phyloP scores from a whole-genome alignment of 2,797 vertebrate species.

The Tapera naevia region DNA sequence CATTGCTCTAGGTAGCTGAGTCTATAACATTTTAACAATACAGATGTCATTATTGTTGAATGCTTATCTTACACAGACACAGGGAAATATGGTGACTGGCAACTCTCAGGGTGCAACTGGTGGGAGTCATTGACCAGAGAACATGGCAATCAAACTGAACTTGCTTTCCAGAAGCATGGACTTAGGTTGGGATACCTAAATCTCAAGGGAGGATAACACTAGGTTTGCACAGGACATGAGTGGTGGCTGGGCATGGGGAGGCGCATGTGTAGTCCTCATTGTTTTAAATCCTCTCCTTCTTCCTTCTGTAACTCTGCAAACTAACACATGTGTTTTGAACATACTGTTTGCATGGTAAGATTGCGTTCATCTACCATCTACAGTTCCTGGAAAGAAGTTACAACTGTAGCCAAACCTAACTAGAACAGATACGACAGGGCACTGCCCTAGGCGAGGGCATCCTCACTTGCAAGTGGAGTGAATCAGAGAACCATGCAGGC shows the following conservation, averaged over 20 bases:
- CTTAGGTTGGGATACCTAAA: neutral
- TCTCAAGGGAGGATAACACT: neutral
- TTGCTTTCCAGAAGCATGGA: neutral
- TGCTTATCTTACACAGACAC: neutral
- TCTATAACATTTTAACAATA: neutral
- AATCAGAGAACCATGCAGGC: neutral
- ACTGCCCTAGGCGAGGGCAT: neutral
- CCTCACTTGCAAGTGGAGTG: neutral
- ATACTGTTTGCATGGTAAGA: neutral
- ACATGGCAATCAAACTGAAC: neutral
- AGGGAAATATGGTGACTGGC: neutral
- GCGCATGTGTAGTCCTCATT: neutral
- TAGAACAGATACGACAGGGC: neutral
- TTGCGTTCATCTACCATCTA: neutral
- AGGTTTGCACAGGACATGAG: neutral
- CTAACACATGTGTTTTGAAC: rapidly evolving
- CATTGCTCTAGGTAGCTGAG: neutral
- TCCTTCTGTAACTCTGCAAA: neutral
- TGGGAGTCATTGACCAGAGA: neutral
- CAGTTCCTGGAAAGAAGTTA: neutral
- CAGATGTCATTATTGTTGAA: neutral
- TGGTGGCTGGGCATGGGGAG: neutral
- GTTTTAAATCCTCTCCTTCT: neutral
- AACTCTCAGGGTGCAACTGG: neutral
- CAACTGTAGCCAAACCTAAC: neutral